Evolutionary conservation across 2,888 invertebrate genomes (phyloP).

Genomic region (Trachelus iudaicus): DNA sequence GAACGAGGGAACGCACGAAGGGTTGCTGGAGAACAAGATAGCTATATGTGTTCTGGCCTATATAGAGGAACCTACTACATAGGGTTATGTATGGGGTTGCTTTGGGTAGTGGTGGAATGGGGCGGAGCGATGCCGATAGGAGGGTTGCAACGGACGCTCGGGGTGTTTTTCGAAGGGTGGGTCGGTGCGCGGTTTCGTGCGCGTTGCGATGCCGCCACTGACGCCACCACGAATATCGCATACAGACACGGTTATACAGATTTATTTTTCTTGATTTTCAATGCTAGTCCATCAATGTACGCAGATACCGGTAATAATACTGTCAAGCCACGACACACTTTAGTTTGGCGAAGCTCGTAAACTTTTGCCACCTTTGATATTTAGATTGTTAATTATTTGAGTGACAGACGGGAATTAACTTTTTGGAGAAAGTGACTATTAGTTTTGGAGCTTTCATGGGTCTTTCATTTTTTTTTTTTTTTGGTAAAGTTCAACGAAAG

Average conservation of each 20-base stretch:
- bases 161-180: constrained; percentile 59
- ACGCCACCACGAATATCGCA: constrained; percentile 19
- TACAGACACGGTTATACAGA: constrained; percentile 8
- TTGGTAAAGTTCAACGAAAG: background rate
- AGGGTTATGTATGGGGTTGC: background rate
- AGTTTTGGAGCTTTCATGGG: background rate
- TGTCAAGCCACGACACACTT: background rate
- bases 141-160: constrained; percentile 59
- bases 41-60: background rate
- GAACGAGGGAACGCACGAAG: constrained; percentile 19
- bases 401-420: background rate
- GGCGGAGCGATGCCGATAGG: constrained; percentile 60
- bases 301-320: background rate
- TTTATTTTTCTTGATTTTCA: constrained; percentile 12
- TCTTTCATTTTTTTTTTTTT: background rate
- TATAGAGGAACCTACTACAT: background rate
- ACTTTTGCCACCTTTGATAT: background rate
- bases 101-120: constrained; percentile 46
- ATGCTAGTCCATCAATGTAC: background rate
- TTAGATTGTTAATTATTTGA: background rate
- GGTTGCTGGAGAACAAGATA: background rate
- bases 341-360: background rate
- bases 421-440: background rate
- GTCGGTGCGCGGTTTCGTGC: constrained; percentile 52
- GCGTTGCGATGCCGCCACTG: constrained; percentile 28